phyloP scores from a whole-genome alignment of 2,797 vertebrate species.

The Lepilemur septentrionalis region DNA sequence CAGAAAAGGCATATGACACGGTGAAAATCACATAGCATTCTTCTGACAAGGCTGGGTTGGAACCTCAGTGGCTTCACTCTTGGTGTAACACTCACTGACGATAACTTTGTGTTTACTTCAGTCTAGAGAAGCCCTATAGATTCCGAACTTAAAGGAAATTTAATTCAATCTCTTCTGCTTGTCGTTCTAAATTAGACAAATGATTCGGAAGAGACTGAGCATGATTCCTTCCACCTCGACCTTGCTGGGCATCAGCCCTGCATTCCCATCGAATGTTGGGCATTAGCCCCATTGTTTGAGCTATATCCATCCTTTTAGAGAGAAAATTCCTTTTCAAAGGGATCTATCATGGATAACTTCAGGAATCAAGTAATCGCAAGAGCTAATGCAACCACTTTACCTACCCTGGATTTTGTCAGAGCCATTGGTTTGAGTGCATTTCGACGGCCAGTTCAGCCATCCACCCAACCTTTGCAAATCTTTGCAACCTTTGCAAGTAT shows the following conservation, averaged over 20 bases:
- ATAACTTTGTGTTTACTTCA: neutral
- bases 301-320: neutral
- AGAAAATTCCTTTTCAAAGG: neutral
- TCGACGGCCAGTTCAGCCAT: neutral
- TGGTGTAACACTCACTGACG: neutral
- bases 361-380: neutral
- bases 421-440: neutral
- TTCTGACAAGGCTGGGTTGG: neutral
- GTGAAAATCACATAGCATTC: neutral
- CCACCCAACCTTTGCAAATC: neutral
- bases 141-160: neutral
- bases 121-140: neutral
- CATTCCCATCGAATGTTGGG: neutral
- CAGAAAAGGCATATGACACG: neutral
- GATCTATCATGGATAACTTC: neutral
- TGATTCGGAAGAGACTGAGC: neutral
- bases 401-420: neutral
- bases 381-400: neutral
- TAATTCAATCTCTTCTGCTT: neutral
- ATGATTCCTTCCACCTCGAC: neutral
- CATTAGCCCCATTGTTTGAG: neutral
- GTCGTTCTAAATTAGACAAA: neutral
- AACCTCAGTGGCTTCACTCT: neutral
- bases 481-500: rapidly evolving
- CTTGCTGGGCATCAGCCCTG: neutral